A percentile compares a stretch with the other conserved stretches of the same genome.
phyloP scores from a whole-genome alignment of 1,140 invertebrate genomes.

The Drosophila watanabei region DNA sequence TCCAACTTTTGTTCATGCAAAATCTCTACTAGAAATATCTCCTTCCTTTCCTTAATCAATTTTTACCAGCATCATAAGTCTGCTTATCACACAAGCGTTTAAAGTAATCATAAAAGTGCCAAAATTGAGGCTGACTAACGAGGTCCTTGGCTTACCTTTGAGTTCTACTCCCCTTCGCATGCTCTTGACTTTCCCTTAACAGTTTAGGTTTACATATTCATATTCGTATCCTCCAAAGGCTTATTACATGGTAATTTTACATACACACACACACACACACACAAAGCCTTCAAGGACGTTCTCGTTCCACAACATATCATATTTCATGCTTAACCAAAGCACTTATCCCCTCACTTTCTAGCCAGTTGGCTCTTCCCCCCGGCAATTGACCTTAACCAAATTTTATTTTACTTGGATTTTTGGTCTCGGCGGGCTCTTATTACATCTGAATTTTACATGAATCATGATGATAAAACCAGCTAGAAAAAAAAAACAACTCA shows the following conservation, averaged over 20 bases:
- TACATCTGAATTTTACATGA: slow-evolving; percentile 40
- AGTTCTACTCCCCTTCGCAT: neutral
- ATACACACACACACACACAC: slow-evolving; percentile 1
- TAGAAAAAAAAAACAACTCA: neutral
- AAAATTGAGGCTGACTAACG: slow-evolving; percentile 2
- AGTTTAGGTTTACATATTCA: slow-evolving; percentile 28
- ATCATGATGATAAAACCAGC: neutral
- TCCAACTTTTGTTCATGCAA: no score
- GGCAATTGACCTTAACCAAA: slow-evolving; percentile 34
- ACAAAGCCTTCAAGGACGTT: neutral
- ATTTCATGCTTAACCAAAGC: slow-evolving; percentile 36
- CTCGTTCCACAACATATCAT: slow-evolving; percentile 20
- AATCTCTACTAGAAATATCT: neutral
- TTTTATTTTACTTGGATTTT: slow-evolving; percentile 18
- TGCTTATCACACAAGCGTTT: slow-evolving; percentile 2
- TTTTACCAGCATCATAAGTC: neutral
- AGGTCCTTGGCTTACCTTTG: slow-evolving; percentile 8
- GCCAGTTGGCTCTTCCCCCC: neutral
- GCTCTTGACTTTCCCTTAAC: neutral
- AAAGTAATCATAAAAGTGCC: slow-evolving; percentile 2
- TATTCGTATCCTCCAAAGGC: slow-evolving; percentile 37
- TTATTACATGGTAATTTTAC: slow-evolving; percentile 33
- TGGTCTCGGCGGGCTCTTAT: slow-evolving; percentile 28
- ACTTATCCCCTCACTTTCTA: slow-evolving; percentile 3
- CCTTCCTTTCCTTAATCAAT: neutral